Evolutionary conservation across 2,797 vertebrate genomes (phyloP).

Genomic region (Microhierax caerulescens): DNA sequence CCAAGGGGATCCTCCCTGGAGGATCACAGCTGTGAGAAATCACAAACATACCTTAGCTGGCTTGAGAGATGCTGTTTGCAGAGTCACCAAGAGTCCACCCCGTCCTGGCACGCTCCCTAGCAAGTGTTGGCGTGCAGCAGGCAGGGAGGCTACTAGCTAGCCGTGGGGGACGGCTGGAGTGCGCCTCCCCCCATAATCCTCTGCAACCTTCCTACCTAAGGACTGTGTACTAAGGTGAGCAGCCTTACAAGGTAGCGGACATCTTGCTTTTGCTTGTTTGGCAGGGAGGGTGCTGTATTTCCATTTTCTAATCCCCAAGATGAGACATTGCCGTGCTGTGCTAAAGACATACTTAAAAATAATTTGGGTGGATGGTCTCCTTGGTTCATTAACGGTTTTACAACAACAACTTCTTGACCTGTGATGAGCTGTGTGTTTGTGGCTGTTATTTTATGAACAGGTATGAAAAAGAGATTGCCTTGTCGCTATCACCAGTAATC

Average conservation of each 20-base stretch:
- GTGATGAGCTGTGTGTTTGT: background rate
- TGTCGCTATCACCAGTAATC: background rate
- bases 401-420: background rate
- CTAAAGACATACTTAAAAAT: background rate
- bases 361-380: background rate
- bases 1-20: background rate
- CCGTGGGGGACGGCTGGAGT: fast-evolving
- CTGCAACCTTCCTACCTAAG: background rate
- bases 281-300: background rate
- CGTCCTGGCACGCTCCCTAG: background rate
- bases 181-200: too few species aligned
- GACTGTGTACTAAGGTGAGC: background rate
- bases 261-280: background rate
- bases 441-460: background rate
- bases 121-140: background rate
- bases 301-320: background rate
- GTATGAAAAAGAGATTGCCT: background rate
- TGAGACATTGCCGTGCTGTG: too few species aligned
- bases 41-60: background rate
- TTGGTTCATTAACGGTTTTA: background rate
- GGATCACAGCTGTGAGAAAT: background rate
- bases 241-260: background rate
- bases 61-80: background rate
- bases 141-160: background rate
- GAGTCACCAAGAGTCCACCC: too few species aligned